Base-by-base conservation (phyloP, 2,888 invertebrate species). In the Endotricha flammealis region DNA sequence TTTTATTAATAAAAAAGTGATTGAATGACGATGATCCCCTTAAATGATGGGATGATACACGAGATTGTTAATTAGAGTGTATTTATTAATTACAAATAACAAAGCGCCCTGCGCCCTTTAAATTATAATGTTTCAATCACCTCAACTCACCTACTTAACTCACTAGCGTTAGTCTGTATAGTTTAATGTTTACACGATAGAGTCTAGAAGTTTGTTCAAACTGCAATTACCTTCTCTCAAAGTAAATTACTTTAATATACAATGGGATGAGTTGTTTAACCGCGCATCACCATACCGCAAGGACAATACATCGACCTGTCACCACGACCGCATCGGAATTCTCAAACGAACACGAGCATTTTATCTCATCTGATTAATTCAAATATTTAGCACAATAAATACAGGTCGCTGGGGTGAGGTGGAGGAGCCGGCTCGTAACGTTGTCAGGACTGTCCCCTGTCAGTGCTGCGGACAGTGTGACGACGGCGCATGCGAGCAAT, bases 301-400 rank as follows among this genome's bases (percentile, higher is more conserved):
- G 74, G 73, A 85, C 83, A 85, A 85, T 85, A 85, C 83, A 85
- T 82, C 82, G 75, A 68, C 74, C 71, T 83, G 83, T 85, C 83
- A 79, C 60, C 68, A 75, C 76, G 80, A 78, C 82, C 81, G 80
- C 80, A 74, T 65, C 67, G 83, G 85, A 81, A 85, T 85, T 76
- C 64, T 79, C 75, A 72, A 79, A 71, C 80, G 78, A 73, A 79
- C 70, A 65, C 73, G 70, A 71, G 66, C 77, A 69, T 81, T 83
- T 82, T 82, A 83, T 83, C 81, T 81, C 80, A 77, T 79, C 78
- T 82, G 83, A 83, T 85, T 83, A 85, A 86, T 85, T 85, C 82
- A 83, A 80, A 85, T 82, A 86, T 82, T 85, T 83, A 82, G 74
- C 80, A 77, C 79, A 82, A 82, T 85, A 82, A 85, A 86, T 85